A percentile compares a stretch with the other conserved stretches of the same genome.
Evolutionary conservation across 2,797 vertebrate genomes (phyloP).

Genomic region (Numenius phaeopus): DNA sequence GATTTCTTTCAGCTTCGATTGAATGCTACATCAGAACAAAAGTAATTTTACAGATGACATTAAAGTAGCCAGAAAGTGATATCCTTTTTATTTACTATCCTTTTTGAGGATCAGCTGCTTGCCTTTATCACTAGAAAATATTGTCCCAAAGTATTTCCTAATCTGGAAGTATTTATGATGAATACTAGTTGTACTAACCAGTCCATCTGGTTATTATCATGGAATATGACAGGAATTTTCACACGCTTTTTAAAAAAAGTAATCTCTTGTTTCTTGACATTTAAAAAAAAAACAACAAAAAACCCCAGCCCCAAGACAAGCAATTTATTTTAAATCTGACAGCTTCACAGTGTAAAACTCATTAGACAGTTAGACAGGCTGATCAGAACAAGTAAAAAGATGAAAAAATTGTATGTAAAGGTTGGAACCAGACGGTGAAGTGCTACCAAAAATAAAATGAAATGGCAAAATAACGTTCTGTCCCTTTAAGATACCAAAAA

Average conservation of each 20-base stretch:
- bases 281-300: accelerated
- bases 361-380: background rate
- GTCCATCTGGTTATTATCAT: background rate
- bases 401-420: background rate
- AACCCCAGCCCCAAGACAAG: background rate
- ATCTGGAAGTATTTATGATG: background rate
- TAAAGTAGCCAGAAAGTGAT: slow-evolving; percentile 11
- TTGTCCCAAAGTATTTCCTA: background rate
- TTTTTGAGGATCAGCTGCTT: background rate
- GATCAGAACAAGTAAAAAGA: background rate
- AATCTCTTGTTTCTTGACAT: background rate
- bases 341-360: background rate
- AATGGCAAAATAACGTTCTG: background rate
- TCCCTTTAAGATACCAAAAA: slow-evolving; percentile 60
- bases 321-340: background rate
- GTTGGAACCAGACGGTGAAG: background rate
- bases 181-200: background rate
- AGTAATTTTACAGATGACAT: slow-evolving; percentile 22
- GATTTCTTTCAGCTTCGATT: slow-evolving; percentile 37
- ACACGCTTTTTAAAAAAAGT: background rate
- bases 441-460: background rate
- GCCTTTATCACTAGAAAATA: background rate
- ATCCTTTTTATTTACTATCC: slow-evolving; percentile 6
- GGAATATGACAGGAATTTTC: background rate
- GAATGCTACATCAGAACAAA: slow-evolving; percentile 38